A percentile compares a stretch with the other conserved stretches of the same genome.
phyloP scores from a whole-genome alignment of 2,888 invertebrate species.

The Deladenus siricidicola region DNA sequence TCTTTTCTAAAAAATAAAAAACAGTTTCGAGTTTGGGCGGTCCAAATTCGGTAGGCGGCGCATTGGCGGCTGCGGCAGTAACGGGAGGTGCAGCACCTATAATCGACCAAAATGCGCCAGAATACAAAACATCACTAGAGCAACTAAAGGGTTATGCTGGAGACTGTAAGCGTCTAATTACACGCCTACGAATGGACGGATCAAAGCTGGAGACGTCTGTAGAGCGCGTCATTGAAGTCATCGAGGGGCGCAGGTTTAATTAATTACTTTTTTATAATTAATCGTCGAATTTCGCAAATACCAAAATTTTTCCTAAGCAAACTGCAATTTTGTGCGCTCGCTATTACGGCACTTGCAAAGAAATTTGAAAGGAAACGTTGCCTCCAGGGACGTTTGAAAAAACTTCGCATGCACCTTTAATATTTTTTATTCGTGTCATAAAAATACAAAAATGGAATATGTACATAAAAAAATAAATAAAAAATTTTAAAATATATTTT shows the following conservation, averaged over 20 bases:
- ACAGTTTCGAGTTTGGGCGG: too few relatives aligned
- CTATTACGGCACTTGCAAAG: too few relatives aligned
- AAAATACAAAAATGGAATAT: too few relatives aligned
- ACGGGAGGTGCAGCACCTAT: background rate
- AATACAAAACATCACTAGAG: background rate
- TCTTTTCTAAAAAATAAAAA: too few relatives aligned
- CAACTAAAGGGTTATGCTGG: background rate
- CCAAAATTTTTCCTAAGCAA: too few relatives aligned
- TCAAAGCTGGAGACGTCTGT: background rate
- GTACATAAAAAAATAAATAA: background rate
- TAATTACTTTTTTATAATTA: background rate
- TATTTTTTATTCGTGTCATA: too few relatives aligned
- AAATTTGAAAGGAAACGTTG: too few relatives aligned
- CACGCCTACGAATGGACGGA: conserved; percentile 1
- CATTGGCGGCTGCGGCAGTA: background rate
- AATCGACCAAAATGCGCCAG: conserved; percentile 9
- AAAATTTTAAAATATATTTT: background rate
- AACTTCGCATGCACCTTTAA: too few relatives aligned
- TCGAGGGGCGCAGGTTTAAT: conserved; percentile 6
- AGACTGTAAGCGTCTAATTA: background rate
- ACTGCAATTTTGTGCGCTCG: too few relatives aligned
- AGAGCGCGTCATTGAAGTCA: conserved; percentile 5
- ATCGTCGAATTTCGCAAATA: too few relatives aligned
- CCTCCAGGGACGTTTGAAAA: too few relatives aligned
- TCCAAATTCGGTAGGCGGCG: conserved; percentile 3